phyloP scores from a whole-genome alignment of 1,140 invertebrate genomes.

The Holotrichia oblita region DNA sequence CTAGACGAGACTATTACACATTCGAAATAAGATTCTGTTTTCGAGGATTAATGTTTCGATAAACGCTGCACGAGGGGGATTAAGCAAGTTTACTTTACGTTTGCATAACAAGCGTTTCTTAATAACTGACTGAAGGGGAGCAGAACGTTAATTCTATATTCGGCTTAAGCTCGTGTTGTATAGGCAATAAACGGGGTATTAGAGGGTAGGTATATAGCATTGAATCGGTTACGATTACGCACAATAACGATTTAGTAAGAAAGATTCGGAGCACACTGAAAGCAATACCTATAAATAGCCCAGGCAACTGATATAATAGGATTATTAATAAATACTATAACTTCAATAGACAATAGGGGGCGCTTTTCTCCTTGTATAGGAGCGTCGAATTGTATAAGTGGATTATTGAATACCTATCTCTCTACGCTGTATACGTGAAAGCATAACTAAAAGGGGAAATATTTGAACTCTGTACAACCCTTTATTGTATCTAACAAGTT shows the following conservation, averaged over 20 bases:
- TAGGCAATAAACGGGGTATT: not conserved
- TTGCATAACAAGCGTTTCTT: conserved; percentile 30
- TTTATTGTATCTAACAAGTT: no score
- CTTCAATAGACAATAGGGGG: no score
- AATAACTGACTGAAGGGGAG: no score
- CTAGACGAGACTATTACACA: no score
- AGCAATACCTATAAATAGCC: not conserved
- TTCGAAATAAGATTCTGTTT: no score
- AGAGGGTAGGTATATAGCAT: conserved; percentile 11
- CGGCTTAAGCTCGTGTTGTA: not conserved
- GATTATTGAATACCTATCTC: no score
- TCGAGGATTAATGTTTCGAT: no score
- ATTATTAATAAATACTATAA: not conserved
- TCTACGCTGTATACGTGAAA: no score
- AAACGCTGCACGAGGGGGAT: conserved; percentile 9
- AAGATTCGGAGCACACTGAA: not conserved
- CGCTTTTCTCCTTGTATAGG: no score
- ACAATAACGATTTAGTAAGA: conserved; percentile 18
- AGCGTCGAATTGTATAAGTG: no score
- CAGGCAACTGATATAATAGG: not conserved
- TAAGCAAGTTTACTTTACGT: conserved; percentile 22
- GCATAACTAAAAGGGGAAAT: no score
- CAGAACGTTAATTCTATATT: conserved; percentile 11
- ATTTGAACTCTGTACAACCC: no score
- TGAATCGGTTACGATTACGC: conserved; percentile 3